phyloP scores from a whole-genome alignment of 2,113 vertebrate genomes.

The Prochilodus magdalenae region DNA sequence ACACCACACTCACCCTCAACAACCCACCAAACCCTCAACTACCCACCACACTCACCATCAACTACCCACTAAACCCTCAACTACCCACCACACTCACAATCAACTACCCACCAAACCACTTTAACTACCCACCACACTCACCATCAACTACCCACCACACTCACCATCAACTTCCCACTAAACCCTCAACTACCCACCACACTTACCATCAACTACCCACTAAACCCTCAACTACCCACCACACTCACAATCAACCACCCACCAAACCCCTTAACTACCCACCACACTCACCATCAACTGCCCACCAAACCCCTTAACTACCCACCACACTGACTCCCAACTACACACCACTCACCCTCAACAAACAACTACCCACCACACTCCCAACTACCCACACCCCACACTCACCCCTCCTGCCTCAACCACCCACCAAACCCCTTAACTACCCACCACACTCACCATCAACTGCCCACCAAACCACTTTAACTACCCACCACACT shows the following conservation, averaged over 20 bases:
- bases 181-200: slow-evolving; percentile 13
- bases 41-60: not conserved
- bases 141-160: not conserved
- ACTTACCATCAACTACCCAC: too few relatives aligned
- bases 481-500: too few relatives aligned
- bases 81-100: slow-evolving; percentile 11
- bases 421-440: not conserved
- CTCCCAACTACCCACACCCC: not conserved
- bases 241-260: too few relatives aligned
- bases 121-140: too few relatives aligned
- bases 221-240: too few relatives aligned
- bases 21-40: not conserved
- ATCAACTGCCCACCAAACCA: not conserved
- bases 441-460: slow-evolving; percentile 17
- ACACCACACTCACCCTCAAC: too few relatives aligned
- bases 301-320: too few relatives aligned
- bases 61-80: not conserved
- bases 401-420: too few relatives aligned
- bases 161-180: not conserved
- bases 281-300: not conserved
- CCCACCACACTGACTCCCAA: slow-evolving; percentile 14
- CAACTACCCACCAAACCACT: not conserved
- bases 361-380: not conserved
- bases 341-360: not conserved
- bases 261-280: not conserved